These are phyloP conservation scores for Ceramica pisi DNA, from an alignment of 2,888 invertebrate species.

Conservation along the genomic window DNA sequence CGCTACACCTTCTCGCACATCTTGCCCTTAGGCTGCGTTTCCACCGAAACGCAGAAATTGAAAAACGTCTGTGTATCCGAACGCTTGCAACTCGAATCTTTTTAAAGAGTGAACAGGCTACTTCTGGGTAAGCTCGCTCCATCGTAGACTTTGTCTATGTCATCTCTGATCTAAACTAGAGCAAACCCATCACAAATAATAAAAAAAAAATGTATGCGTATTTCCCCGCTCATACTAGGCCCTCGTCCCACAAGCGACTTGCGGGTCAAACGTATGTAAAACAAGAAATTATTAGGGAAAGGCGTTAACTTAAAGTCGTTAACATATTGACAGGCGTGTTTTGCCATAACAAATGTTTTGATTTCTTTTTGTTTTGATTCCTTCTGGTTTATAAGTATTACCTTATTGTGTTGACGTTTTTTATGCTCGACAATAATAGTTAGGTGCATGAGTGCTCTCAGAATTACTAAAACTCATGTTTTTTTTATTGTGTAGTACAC, in stretches of 20 bases:
- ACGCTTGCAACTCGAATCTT: too few relatives aligned
- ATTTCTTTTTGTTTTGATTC: slow-evolving; percentile 68
- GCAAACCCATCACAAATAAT: too few relatives aligned
- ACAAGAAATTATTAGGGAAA: slow-evolving; percentile 70
- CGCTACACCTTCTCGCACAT: too few relatives aligned
- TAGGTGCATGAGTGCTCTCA: not conserved
- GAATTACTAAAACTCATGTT: slow-evolving; percentile 4
- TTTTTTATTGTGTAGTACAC: not conserved
- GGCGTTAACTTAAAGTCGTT: slow-evolving; percentile 67
- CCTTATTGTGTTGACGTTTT: slow-evolving; percentile 72
- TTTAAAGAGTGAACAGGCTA: too few relatives aligned
- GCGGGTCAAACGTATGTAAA: slow-evolving; percentile 65
- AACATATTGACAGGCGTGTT: slow-evolving; percentile 78
- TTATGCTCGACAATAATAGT: slow-evolving; percentile 50
- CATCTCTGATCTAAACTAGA: too few relatives aligned
- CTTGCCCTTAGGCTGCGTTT: too few relatives aligned
- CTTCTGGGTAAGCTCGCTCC: too few relatives aligned
- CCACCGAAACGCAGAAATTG: too few relatives aligned
- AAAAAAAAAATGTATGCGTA: too few relatives aligned
- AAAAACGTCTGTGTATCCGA: too few relatives aligned
- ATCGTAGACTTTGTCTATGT: too few relatives aligned
- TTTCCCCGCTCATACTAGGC: slow-evolving; percentile 37
- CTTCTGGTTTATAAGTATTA: slow-evolving; percentile 74
- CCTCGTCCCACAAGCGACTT: slow-evolving; percentile 45
- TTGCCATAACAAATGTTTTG: slow-evolving; percentile 74